Evolutionary conservation across 1,140 invertebrate species (phyloP), one percentile per base, ranked within the genome.

Genomic region (Thalassaphorura encarpata): DNA sequence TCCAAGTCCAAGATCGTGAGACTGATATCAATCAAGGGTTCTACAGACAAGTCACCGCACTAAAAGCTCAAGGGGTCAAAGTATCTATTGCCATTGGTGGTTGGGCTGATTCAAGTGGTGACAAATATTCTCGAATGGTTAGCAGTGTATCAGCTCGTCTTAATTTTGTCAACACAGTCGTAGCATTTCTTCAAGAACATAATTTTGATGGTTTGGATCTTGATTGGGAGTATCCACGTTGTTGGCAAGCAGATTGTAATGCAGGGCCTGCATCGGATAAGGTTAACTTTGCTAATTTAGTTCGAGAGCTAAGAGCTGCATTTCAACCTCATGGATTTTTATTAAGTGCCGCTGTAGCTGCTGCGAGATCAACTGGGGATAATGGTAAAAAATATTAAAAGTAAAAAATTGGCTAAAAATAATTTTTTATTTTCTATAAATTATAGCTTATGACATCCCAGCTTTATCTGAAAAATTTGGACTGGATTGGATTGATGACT

Each of bases 1-100:
- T 89, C 2, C 82, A 84, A 29, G 75, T 85, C 43, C 85, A 85
- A 46, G 88, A 92, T 74, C 80, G 83, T 15, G 87, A 85, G 83
- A 81, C 84, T 2, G 89, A 92, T 69, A 76, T 89, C 27, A 85
- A 89, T 50, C 85, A 90, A 63, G 77, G 76, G 66, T 79, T 79
- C 61, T 81, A 80, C 58, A 74, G 75, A 39, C 75, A 76, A 66
- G 75, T 81, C 0, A 74, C 73, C 0, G 74, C 73, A 0, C 70
- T 76, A 11, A 78, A 75, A 54, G 61, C 69, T 1, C 75, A 76
- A 42, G 78, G 78, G 0, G 64, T 80, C 18, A 81, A 80, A 60
- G 79, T 82, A 0, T 61, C 77, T 0, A 58, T 83, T 40, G 80
- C 79, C 2, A 74, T 83, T 26, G 80, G 80, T 8, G 81, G 81